These are phyloP conservation scores for Melanotus villosus DNA, from an alignment of 2,888 invertebrate species.

Conservation along the genomic window DNA sequence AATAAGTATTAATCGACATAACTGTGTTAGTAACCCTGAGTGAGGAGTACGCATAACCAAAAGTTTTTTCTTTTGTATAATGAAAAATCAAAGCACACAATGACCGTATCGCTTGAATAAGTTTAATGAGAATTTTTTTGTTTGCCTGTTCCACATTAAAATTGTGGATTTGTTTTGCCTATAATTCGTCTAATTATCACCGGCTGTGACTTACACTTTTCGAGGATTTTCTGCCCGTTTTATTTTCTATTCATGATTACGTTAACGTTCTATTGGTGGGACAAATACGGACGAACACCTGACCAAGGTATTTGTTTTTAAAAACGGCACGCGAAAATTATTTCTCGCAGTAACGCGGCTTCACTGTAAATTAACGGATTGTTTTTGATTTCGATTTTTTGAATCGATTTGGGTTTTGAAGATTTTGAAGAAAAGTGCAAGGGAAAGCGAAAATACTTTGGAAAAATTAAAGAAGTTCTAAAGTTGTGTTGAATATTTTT, in stretches of 20 bases:
- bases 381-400: too few species aligned
- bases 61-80: neutral
- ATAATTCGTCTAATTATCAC: constrained; percentile 18
- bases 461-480: too few species aligned
- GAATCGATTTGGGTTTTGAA: too few species aligned
- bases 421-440: too few species aligned
- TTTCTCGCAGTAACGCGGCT: neutral
- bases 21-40: too few species aligned
- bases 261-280: constrained; percentile 7
- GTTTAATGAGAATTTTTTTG: constrained; percentile 21
- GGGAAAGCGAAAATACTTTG: too few species aligned
- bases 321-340: constrained; percentile 2
- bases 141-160: constrained; percentile 15
- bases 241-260: constrained; percentile 1
- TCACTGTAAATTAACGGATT: neutral
- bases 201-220: constrained; percentile 8
- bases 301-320: constrained; percentile 15
- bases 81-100: constrained; percentile 9
- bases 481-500: too few species aligned
- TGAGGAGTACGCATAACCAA: neutral
- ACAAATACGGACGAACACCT: constrained; percentile 9
- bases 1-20: too few species aligned
- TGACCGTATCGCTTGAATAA: constrained; percentile 1
- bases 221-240: constrained; percentile 9
- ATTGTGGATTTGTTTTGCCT: constrained; percentile 9